Conservation (phyloP, 2,797 vertebrate species). For the Psittacula derbiana region DNA sequence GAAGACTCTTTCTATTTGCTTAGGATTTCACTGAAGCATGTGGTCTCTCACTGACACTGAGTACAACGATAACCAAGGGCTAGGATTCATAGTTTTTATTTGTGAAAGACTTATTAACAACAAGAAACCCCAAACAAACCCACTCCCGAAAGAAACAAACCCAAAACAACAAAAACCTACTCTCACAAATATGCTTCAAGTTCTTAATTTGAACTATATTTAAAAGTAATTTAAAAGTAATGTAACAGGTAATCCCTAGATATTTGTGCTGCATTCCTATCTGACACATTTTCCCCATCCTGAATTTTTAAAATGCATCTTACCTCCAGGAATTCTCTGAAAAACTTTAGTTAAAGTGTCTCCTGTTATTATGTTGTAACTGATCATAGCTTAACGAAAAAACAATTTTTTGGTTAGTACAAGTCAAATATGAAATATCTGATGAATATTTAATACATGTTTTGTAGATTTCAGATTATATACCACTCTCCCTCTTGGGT, state of each 20-base stretch:
- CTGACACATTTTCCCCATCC: not conserved
- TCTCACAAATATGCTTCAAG: not conserved
- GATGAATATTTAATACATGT: not conserved
- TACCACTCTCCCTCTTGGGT: not conserved
- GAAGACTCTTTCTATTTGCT: not conserved
- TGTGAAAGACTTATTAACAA: not conserved
- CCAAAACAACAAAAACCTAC: not conserved
- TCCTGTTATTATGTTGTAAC: conserved; percentile 95
- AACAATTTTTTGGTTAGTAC: not conserved
- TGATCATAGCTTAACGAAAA: conserved; percentile 90
- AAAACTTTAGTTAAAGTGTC: conserved; percentile 96
- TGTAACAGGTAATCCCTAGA: not conserved
- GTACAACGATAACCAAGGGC: not conserved
- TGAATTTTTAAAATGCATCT: conserved; percentile 9
- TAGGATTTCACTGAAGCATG: not conserved
- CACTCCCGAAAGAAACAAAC: not conserved
- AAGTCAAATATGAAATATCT: not conserved
- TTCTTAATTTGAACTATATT: not conserved
- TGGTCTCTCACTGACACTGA: not conserved
- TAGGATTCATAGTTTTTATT: not conserved
- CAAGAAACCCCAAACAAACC: not conserved
- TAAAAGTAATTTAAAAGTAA: not conserved
- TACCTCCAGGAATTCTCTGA: conserved; percentile 92
- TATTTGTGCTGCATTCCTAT: not conserved
- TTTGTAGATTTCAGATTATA: not conserved